A percentile compares a stretch with the other conserved stretches of the same genome.
These are phyloP conservation scores for Rhinoraja longicauda DNA, from an alignment of 2,797 vertebrate species.

Conservation along the genomic window DNA sequence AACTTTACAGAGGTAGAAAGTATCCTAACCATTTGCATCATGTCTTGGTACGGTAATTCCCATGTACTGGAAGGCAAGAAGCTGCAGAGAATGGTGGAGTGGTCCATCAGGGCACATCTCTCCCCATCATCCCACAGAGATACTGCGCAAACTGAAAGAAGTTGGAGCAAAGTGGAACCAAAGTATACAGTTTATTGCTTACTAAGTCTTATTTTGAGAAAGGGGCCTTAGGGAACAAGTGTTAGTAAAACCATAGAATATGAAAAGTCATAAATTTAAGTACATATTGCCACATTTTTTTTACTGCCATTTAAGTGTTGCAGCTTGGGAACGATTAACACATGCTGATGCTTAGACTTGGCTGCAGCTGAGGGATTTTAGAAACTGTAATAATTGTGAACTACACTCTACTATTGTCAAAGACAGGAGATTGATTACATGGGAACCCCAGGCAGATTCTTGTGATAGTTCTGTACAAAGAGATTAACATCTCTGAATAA, in stretches of 20 bases:
- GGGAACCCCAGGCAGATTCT: background rate
- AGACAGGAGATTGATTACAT: conserved; percentile 9
- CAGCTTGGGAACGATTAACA: background rate
- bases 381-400: background rate
- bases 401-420: background rate
- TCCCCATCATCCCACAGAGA: background rate
- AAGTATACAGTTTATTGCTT: background rate
- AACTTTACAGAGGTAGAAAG: background rate
- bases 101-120: no score
- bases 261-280: background rate
- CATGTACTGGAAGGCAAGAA: no score
- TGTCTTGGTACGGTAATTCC: no score
- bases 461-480: background rate
- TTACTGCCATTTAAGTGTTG: background rate
- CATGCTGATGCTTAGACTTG: background rate
- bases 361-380: background rate
- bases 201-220: background rate
- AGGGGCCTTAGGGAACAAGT: background rate
- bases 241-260: background rate
- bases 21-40: no score
- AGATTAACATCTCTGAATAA: background rate
- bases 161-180: background rate
- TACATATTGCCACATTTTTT: background rate
- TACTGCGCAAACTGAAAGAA: background rate
- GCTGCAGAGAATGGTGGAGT: no score